Evolutionary conservation across 2,888 invertebrate species (phyloP), one percentile per base, ranked within the genome.

Genomic region (Neocrepidodera transversa): DNA sequence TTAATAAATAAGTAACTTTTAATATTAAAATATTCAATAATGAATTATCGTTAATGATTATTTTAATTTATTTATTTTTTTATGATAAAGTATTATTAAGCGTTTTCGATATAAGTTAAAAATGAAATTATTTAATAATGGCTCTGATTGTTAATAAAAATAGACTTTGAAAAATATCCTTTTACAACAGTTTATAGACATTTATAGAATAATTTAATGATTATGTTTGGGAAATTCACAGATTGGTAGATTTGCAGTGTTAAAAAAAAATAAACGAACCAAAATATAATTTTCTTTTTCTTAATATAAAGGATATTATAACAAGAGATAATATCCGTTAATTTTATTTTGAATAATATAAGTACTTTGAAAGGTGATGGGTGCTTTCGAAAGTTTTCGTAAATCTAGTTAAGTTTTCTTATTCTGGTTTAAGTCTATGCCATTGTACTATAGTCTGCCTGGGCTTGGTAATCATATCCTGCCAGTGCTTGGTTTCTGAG

Each of bases 381-480:
- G 64, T 64, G 61, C 61, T 61, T 64, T 61, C 61, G 59, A 62
- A 62, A 54, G 58, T 57, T 58, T 60, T 64, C 49, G 55, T 56
- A 56, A 58, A 56, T 52, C 57, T 47, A 55, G n/a, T n/a, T 51
- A 32, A 43, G 30, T 58, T 57, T 47, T 50, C 36, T 72, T 92
- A 93, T 79, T 93, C 93, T 18, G 94, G 93, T 80, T 97, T 97
- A 76, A 97, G 86, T 79, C 96, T 90, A 83, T 97, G 97, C 97
- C 97, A 97, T 79, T 96, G 95, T 47, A 95, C 92, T 74, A 96
- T 93, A 72, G 93, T 94, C 82, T 97, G 96, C 68, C 95, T 85
- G 16, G 96, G 96, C 82, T 97, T 97, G 63, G 95, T 93, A 71
- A 97, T 95, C 97, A 97, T 97, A 78, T 97, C 97, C 76, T 95